Base-by-base conservation (phyloP, 2,888 invertebrate species). In the Gastracanthus pulcherrimus region DNA sequence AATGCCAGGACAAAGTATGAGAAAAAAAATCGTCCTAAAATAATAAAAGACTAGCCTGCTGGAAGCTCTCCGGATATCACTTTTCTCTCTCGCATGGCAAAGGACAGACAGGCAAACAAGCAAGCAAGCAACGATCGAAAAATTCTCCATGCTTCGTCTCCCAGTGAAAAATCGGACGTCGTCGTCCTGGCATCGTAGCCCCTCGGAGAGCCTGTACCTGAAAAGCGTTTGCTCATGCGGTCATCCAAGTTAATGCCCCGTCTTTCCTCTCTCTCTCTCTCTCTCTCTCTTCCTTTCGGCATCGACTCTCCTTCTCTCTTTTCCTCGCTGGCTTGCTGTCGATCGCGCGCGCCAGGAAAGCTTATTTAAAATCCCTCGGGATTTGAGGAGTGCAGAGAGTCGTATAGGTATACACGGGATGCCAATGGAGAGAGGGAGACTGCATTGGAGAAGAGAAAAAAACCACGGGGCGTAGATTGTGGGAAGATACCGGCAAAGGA, bases 361-460 rank as follows among this genome's bases (percentile, higher is more conserved):
- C 80, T 76, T 64, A 81, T 76, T 74, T 81, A 67, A 80, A 76
- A 80, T 80, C 81, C 80, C 80, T 36, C 19, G 76, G 82, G 77
- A 80, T 66, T 64, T 66, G 34, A 55, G 67, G 16, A 64, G 48
- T 41, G 41, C 41, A 23, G n/a, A n/a, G 16, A 38, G 64, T 45
- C 26, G 23, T 38, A 19, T 64, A 23, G 62, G 9, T 36, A 26
- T 51, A 31, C 9, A 55, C n/a, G 23, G 29, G 41, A 51, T 36
- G 48, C 48, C 31, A n/a, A 48, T 23, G 19, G 38, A 36, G 23
- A 41, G 29, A 11, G 19, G 34, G 41, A 1, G 41, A 26, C 23
- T 51, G 51, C 51, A 23, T 38, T 26, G 51, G 51, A 36, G 48
- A 67, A 69, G 16, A 60, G 62, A 80, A 83, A 82, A 77, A 82